Evolutionary conservation across 1,140 invertebrate species (phyloP).

Genomic region (Drosophila aff.): DNA sequence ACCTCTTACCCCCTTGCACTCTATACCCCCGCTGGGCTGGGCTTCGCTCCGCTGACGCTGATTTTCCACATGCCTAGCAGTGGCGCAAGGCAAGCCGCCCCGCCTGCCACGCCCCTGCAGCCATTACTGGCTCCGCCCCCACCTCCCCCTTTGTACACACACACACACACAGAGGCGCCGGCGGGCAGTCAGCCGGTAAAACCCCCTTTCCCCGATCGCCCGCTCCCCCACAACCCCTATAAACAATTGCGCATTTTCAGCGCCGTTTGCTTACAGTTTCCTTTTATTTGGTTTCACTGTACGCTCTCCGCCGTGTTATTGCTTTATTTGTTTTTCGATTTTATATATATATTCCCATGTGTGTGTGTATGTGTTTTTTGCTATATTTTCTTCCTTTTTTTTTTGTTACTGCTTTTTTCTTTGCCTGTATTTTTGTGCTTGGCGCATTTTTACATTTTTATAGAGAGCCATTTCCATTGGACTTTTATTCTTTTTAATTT

Average conservation of each 20-base stretch:
- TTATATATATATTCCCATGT: conserved; percentile 17
- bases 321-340: conserved; percentile 28
- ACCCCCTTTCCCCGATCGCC: background rate
- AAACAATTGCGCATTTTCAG: conserved; percentile 82
- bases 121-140: conserved; percentile 14
- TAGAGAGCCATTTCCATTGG: conserved; percentile 62
- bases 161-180: conserved; percentile 19
- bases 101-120: conserved; percentile 12
- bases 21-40: background rate
- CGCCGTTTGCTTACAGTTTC: conserved; percentile 79
- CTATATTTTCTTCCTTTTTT: background rate
- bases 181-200: conserved; percentile 39
- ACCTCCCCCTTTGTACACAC: too few relatives aligned
- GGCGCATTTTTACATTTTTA: conserved; percentile 70
- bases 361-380: background rate
- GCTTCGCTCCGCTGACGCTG: conserved; percentile 66
- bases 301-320: conserved; percentile 9
- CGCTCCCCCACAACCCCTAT: conserved; percentile 24
- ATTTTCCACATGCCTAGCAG: conserved; percentile 80
- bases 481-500: conserved; percentile 79
- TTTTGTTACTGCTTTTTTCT: conserved; percentile 18
- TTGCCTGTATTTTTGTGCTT: conserved; percentile 27
- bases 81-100: conserved; percentile 21
- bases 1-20: background rate
- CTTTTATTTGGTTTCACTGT: conserved; percentile 47